Percentiles rank a stretch among this genome's conserved stretches.
Evolutionary conservation across 37 sponge, comb jelly and placozoan genomes (phyloP).

Genomic region (Petrosia ficiformis): DNA sequence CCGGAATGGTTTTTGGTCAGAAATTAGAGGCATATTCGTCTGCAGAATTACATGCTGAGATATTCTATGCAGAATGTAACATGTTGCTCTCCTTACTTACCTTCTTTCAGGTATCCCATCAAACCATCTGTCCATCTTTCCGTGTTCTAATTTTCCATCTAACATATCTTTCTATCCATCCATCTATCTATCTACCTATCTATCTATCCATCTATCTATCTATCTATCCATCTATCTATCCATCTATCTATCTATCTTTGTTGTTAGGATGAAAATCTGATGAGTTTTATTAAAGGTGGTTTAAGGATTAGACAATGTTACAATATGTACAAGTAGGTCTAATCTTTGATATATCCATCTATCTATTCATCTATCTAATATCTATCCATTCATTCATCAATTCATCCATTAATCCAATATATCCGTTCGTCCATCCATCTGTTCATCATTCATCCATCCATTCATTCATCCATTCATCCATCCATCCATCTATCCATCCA

Average conservation of each 20-base stretch:
- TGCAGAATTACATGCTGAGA: slow-evolving; percentile 66
- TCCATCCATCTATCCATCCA: too few species aligned
- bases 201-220: neutral
- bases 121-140: neutral
- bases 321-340: slow-evolving; percentile 69
- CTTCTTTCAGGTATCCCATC: slow-evolving; percentile 60
- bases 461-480: too few species aligned
- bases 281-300: slow-evolving; percentile 73
- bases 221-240: neutral
- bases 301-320: slow-evolving; percentile 56
- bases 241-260: neutral
- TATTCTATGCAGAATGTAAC: slow-evolving; percentile 74
- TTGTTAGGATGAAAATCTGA: slow-evolving; percentile 69
- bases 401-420: too few species aligned
- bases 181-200: neutral
- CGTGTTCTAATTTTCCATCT: neutral
- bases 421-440: too few species aligned
- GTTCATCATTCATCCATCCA: too few species aligned
- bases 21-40: slow-evolving; percentile 4
- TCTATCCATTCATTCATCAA: too few species aligned
- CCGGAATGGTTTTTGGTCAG: slow-evolving; percentile 22
- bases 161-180: neutral
- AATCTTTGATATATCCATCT: neutral
- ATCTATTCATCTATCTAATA: neutral
- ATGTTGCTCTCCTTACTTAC: slow-evolving; percentile 66